Percentiles rank a stretch among this genome's conserved stretches.
Evolutionary conservation across 2,888 invertebrate genomes (phyloP).

Genomic region (Polymixis lichenea): DNA sequence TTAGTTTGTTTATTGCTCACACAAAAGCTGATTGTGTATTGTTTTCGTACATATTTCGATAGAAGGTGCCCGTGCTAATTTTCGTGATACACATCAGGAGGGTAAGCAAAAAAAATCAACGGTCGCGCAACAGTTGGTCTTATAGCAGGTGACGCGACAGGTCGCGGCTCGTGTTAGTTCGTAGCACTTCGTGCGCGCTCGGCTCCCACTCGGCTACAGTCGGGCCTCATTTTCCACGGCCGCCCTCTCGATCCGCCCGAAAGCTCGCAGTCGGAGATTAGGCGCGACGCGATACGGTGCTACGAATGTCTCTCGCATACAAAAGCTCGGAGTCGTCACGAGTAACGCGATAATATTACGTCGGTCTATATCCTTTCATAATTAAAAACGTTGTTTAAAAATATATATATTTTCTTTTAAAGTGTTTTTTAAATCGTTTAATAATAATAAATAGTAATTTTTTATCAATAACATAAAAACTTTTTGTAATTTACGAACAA

Average conservation of each 20-base stretch:
- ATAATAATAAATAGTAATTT: conserved; percentile 13
- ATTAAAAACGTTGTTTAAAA: conserved; percentile 20
- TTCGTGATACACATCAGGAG: conserved; percentile 79
- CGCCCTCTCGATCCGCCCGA: conserved; percentile 89
- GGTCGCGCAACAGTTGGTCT: conserved; percentile 90
- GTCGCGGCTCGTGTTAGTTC: conserved; percentile 80
- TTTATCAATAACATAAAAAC: background rate
- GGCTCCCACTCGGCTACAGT: conserved; percentile 72
- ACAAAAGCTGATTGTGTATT: conserved; percentile 39
- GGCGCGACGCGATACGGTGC: conserved; percentile 81
- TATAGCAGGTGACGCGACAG: conserved; percentile 89
- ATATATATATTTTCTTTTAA: conserved; percentile 2
- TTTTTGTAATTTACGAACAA: background rate
- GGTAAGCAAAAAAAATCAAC: conserved; percentile 87
- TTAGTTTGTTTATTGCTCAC: conserved; percentile 15
- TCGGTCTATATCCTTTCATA: conserved; percentile 25
- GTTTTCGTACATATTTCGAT: conserved; percentile 46
- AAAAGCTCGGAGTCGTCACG: conserved; percentile 75
- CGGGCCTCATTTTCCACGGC: conserved; percentile 82
- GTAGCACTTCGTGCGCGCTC: conserved; percentile 72
- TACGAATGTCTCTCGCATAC: conserved; percentile 65
- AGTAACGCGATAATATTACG: conserved; percentile 63
- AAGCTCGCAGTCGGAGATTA: conserved; percentile 88
- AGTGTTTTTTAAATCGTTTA: conserved; percentile 21
- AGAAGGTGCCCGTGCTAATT: conserved; percentile 80